Conservation (phyloP, 1,140 invertebrate genomes). For the Anastrepha obliqua region DNA sequence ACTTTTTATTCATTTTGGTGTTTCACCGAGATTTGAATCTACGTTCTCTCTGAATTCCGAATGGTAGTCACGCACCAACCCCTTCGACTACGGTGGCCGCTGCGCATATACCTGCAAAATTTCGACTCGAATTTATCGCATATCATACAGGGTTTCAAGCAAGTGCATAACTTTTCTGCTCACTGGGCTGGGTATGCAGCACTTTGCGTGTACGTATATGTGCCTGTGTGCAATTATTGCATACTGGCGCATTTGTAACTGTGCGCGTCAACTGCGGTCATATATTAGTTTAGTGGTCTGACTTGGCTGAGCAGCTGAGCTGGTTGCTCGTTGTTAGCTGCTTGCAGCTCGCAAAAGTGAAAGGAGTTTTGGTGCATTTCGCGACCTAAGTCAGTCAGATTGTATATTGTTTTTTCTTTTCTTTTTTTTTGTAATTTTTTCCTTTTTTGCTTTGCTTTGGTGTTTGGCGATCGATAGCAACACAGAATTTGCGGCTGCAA, state of each 20-base stretch:
- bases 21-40: too few relatives aligned
- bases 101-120: too few relatives aligned
- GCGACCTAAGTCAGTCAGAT: not conserved
- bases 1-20: too few relatives aligned
- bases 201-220: not conserved
- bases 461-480: not conserved
- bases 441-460: not conserved
- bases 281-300: not conserved
- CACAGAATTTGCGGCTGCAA: constrained; percentile 33
- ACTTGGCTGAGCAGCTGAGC: not conserved
- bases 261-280: constrained; percentile 17
- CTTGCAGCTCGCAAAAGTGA: constrained; percentile 47
- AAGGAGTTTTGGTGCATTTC: constrained; percentile 43
- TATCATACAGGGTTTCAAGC: not conserved
- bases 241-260: not conserved
- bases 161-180: not conserved
- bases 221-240: not conserved
- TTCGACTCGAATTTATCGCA: too few relatives aligned
- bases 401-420: not conserved
- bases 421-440: not conserved
- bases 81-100: too few relatives aligned
- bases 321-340: not conserved
- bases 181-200: too few relatives aligned
- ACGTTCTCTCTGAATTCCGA: too few relatives aligned
- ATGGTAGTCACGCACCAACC: too few relatives aligned